Evolutionary conservation across 2,797 vertebrate genomes (phyloP), one percentile per base, ranked within the genome.

Genomic region (Pogoniulus pusillus): DNA sequence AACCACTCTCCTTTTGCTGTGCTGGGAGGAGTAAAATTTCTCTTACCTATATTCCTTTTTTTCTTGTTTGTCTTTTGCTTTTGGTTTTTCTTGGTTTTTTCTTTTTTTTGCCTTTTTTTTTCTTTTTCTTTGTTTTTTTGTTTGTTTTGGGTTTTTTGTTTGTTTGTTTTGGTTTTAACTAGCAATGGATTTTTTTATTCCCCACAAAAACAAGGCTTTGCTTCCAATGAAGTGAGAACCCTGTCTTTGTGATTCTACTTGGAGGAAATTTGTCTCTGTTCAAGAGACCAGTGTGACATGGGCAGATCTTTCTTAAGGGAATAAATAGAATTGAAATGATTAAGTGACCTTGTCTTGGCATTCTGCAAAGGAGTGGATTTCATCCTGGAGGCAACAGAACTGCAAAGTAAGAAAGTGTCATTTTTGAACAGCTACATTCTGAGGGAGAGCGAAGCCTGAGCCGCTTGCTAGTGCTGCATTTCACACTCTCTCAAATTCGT

Each of bases 11-110:
- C 18, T 87, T 26, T 43, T 73, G 54, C 63, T 75, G 47, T 89
- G 64, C 71, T 64, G 70, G 76, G 39, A 93, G 34, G 24, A 79
- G 74, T 85, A 82, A 79, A 90, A 94, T 77, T 34, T 75, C 35
- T 72, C 43, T 88, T 93, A 77, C 55, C 59, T 83, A 22, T 77
- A 32, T 82, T 24, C 1, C 27, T 59, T 54, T 47, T 14, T 54
- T 54, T 27, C 29, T 15, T 27, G 13, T 53, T 29, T 47, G 12
- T 26, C 29, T 53, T 53, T 16, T 53, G 8, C 24, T 14, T 51
- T 23, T 27, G 12, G 12, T 27, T 16, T 26, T n/a, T n/a, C n/a
- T n/a, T n/a, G n/a, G 13, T 49, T 22, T n/a, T n/a, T n/a, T n/a
- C n/a, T n/a, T n/a, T n/a, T n/a, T 51, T 13, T n/a, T 34, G 5